Evolutionary conservation across 2,113 vertebrate species (phyloP).

Genomic region (Tauraco erythrolophus): DNA sequence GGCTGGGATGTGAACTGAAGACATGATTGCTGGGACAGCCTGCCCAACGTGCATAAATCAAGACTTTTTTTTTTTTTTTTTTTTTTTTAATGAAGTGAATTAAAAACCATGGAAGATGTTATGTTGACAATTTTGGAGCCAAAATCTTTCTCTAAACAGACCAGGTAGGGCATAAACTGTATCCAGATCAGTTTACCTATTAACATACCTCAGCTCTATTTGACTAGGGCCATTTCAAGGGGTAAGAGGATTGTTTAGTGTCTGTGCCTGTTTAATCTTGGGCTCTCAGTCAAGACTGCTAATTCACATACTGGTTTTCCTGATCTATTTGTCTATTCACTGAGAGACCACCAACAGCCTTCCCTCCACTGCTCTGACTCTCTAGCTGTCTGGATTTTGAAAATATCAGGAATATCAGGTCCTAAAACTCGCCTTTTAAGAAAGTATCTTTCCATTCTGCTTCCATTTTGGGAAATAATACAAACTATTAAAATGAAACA

Average conservation of each 20-base stretch:
- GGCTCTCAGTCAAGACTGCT: neutral
- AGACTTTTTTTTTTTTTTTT: neutral
- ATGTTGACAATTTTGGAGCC: neutral
- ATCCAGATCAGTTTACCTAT: constrained; percentile 9
- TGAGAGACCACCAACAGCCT: constrained; percentile 37
- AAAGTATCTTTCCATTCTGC: neutral
- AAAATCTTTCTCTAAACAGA: neutral
- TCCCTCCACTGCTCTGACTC: neutral
- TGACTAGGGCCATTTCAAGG: neutral
- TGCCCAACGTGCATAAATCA: neutral
- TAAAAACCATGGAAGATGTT: neutral
- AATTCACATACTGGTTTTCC: neutral
- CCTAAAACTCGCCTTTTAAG: neutral
- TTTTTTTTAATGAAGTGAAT: neutral
- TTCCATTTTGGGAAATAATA: neutral
- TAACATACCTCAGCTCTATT: neutral
- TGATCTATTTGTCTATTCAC: constrained; percentile 9
- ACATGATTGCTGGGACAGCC: neutral
- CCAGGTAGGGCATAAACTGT: neutral
- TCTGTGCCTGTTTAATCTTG: neutral
- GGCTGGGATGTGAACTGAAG: neutral
- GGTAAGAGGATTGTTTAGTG: neutral
- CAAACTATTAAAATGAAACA: neutral
- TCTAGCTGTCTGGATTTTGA: neutral
- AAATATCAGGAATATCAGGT: neutral